phyloP scores from a whole-genome alignment of 2,888 invertebrate species.

The Eucriotettix oculatus region DNA sequence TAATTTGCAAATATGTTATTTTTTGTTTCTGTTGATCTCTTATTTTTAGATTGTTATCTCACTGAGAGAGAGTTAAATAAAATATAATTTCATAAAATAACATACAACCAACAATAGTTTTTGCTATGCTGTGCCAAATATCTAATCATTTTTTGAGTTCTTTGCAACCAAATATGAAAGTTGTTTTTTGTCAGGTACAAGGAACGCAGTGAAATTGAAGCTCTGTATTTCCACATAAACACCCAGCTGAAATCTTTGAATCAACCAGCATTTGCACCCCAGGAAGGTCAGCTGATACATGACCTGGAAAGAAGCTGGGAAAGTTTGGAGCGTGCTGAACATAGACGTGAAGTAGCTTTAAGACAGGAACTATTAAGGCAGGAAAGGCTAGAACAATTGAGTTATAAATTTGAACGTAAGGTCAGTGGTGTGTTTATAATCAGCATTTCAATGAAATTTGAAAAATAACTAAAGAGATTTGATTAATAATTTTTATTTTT shows the following conservation, averaged over 20 bases:
- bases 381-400: constrained; percentile 84
- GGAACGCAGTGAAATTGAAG: constrained; percentile 94
- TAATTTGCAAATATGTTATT: too few relatives aligned
- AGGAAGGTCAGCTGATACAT: constrained; percentile 81
- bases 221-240: constrained; percentile 89
- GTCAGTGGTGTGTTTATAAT: constrained; percentile 23
- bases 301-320: constrained; percentile 95
- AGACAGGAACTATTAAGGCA: constrained; percentile 81
- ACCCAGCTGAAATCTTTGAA: constrained; percentile 88
- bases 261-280: constrained; percentile 69
- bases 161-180: too few relatives aligned
- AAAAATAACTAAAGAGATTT: not conserved
- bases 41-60: too few relatives aligned
- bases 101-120: too few relatives aligned
- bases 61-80: too few relatives aligned
- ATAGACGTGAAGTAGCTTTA: constrained; percentile 81
- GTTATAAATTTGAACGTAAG: constrained; percentile 91
- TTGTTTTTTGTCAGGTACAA: constrained; percentile 47
- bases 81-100: too few relatives aligned
- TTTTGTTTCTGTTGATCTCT: too few relatives aligned
- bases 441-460: not conserved
- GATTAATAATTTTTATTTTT: not conserved
- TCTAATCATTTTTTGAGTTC: too few relatives aligned
- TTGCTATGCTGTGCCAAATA: too few relatives aligned
- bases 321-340: constrained; percentile 80